Conservation (phyloP, 2,888 invertebrate species). For the Brassicogethes aeneus region DNA sequence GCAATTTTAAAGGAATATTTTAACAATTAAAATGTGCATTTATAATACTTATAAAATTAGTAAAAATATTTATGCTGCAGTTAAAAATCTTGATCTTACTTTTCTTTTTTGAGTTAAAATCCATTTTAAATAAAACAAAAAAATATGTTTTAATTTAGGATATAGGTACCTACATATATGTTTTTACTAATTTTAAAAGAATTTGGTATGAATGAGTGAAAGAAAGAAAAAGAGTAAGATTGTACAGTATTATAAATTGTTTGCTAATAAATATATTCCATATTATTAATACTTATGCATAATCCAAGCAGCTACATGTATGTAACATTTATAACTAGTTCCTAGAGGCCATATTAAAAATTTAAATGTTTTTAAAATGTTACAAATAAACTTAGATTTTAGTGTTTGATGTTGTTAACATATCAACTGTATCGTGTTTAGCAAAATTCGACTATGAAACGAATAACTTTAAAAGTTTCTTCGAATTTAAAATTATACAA, state of each 20-base stretch:
- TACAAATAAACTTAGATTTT: slow-evolving; percentile 21
- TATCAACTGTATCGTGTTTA: slow-evolving; percentile 36
- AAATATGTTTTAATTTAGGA: slow-evolving; percentile 4
- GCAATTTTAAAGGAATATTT: too few relatives aligned
- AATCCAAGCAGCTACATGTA: slow-evolving; percentile 16
- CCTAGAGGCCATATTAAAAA: slow-evolving; percentile 34
- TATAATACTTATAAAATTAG: too few relatives aligned
- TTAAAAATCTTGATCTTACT: too few relatives aligned
- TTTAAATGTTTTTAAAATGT: slow-evolving; percentile 31
- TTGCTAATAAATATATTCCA: slow-evolving; percentile 28
- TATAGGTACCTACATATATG: too few relatives aligned
- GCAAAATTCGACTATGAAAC: slow-evolving; percentile 23
- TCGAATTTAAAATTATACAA: too few relatives aligned
- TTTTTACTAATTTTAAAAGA: too few relatives aligned
- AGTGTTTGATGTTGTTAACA: slow-evolving; percentile 38
- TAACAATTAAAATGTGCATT: too few relatives aligned
- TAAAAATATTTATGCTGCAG: too few relatives aligned
- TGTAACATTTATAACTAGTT: slow-evolving; percentile 31
- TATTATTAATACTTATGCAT: slow-evolving; percentile 13
- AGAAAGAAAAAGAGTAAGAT: slow-evolving; percentile 15
- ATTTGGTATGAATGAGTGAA: slow-evolving; percentile 10
- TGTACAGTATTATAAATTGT: slow-evolving; percentile 39
- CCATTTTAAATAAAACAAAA: too few relatives aligned
- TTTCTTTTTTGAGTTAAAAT: too few relatives aligned
- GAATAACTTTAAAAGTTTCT: too few relatives aligned